These are phyloP conservation scores for Minunthozetes semirufus DNA, from an alignment of 2,888 invertebrate genomes.

Conservation along the genomic window DNA sequence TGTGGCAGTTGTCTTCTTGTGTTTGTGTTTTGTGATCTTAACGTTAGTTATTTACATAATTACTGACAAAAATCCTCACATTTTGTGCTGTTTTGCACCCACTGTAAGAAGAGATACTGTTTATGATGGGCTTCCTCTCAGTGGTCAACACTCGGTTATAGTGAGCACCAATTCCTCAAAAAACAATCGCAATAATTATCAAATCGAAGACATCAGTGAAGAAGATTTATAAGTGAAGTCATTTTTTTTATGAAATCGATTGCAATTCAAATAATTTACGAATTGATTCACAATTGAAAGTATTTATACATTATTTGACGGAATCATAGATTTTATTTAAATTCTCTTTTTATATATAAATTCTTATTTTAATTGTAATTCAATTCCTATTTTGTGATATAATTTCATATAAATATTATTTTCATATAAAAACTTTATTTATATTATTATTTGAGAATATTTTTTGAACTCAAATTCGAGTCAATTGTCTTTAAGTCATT, in stretches of 20 bases:
- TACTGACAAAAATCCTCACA: slow-evolving; percentile 12
- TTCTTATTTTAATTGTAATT: no score
- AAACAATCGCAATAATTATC: slow-evolving; percentile 8
- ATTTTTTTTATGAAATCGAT: neutral
- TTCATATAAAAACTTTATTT: no score
- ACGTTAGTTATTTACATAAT: slow-evolving; percentile 32
- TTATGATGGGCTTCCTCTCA: slow-evolving; percentile 18
- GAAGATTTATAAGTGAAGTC: slow-evolving; percentile 27
- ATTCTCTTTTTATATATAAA: no score
- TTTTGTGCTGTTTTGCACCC: slow-evolving; percentile 23
- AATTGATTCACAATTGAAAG: neutral
- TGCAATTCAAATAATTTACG: neutral
- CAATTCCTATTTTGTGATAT: neutral
- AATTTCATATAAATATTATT: no score
- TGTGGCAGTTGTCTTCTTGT: slow-evolving; percentile 26
- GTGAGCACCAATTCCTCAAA: neutral
- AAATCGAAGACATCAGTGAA: slow-evolving; percentile 30
- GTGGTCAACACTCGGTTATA: neutral
- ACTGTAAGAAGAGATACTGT: neutral
- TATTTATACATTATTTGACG: no score
- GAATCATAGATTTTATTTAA: no score
- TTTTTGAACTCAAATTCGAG: neutral
- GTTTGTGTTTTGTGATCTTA: slow-evolving; percentile 27
- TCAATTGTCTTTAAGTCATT: neutral
- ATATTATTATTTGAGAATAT: no score